Evolutionary conservation across 2,888 invertebrate genomes (phyloP).

Genomic region (Drosophila rellima): DNA sequence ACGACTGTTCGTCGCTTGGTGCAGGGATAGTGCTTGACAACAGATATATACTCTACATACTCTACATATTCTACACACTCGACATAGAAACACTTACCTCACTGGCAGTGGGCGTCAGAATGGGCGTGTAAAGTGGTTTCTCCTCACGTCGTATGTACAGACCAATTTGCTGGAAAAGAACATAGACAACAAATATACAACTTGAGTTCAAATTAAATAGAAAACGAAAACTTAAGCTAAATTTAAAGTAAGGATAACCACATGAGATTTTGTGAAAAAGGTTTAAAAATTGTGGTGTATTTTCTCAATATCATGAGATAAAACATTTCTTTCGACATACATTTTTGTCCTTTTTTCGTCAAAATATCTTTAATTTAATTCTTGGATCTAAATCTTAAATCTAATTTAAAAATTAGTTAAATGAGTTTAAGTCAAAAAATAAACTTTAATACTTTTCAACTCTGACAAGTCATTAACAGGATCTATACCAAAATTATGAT

Average conservation of each 20-base stretch:
- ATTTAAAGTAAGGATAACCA: not conserved
- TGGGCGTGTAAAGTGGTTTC: conserved; percentile 77
- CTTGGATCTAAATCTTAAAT: too few species aligned
- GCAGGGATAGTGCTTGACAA: conserved; percentile 34
- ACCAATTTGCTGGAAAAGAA: conserved; percentile 81
- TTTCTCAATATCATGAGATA: too few species aligned
- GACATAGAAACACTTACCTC: conserved; percentile 73
- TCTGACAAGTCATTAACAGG: not conserved
- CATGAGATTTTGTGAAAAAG: not conserved
- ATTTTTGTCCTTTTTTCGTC: too few species aligned
- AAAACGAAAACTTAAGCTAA: not conserved
- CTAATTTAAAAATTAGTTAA: too few species aligned
- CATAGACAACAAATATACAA: not conserved
- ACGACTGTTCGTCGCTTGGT: conserved; percentile 11
- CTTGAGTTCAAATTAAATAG: not conserved
- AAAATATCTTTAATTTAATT: too few species aligned
- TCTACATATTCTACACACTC: conserved; percentile 3
- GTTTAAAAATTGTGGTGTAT: not conserved
- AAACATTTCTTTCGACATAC: too few species aligned
- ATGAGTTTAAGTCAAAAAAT: too few species aligned
- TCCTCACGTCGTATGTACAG: conserved; percentile 83
- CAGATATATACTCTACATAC: conserved; percentile 10
- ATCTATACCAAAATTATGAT: not conserved
- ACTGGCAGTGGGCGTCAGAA: conserved; percentile 71
- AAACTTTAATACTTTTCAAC: not conserved